phyloP scores from a whole-genome alignment of 30 jellyfish, hydroid and myxozoan species.

The Turritopsis rubra region DNA sequence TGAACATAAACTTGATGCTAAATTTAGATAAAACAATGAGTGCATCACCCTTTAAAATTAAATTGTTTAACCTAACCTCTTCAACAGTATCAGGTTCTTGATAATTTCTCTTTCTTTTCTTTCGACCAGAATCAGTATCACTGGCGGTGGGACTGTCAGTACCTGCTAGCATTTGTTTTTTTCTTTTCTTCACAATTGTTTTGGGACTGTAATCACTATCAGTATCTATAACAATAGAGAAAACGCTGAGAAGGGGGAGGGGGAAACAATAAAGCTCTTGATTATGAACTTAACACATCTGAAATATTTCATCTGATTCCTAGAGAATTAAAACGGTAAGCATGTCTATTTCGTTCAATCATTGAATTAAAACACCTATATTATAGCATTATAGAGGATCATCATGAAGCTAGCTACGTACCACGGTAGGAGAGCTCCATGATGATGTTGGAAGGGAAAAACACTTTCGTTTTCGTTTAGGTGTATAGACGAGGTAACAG shows the following conservation, averaged over 20 bases:
- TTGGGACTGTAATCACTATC: constrained; percentile 18
- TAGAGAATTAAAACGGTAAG: too few species aligned
- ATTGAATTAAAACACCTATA: not conserved
- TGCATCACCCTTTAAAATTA: too few species aligned
- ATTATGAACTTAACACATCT: too few species aligned
- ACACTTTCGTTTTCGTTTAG: not conserved
- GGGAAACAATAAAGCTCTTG: not conserved
- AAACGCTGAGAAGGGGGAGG: not conserved
- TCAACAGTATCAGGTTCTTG: constrained; percentile 10
- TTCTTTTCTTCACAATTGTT: not conserved
- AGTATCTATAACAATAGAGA: not conserved
- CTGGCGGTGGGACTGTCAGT: constrained; percentile 10
- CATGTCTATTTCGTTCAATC: not conserved
- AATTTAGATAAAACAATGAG: too few species aligned
- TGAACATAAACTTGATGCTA: too few species aligned
- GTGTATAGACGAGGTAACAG: not conserved
- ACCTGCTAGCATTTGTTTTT: not conserved
- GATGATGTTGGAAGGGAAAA: too few species aligned
- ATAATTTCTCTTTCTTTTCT: constrained; percentile 6
- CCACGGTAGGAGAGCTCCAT: too few species aligned
- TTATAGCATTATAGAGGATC: too few species aligned
- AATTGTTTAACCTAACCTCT: too few species aligned
- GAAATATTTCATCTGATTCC: too few species aligned
- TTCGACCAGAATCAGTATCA: constrained; percentile 9
- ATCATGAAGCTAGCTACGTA: too few species aligned